Conservation (phyloP, 2,113 vertebrate genomes). For the Microcebus griseorufus region DNA sequence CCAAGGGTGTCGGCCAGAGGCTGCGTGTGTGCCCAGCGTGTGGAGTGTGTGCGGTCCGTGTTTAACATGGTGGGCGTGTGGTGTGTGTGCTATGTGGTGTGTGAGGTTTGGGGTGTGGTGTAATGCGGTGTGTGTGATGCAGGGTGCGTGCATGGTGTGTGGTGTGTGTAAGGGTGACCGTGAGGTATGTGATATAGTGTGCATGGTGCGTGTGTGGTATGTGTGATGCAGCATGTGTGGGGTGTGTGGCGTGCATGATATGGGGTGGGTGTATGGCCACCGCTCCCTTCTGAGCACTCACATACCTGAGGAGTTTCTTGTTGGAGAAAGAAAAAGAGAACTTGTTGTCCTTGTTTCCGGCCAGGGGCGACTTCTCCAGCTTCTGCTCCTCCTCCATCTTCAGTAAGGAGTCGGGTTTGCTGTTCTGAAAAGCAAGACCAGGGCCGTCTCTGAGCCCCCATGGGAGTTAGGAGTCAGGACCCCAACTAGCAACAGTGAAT, state of each 20-base stretch:
- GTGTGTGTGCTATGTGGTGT: neutral
- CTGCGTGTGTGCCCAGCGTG: neutral
- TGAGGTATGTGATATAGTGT: too few relatives aligned
- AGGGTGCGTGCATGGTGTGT: neutral
- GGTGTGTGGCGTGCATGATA: neutral
- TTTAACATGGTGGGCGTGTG: fast-evolving
- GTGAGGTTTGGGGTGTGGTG: too few relatives aligned
- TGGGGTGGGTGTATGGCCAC: neutral
- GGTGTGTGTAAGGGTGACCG: neutral
- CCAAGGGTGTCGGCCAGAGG: neutral
- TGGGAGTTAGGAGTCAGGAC: neutral
- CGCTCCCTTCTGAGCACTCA: neutral
- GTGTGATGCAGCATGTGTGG: neutral
- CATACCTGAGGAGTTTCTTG: constrained; percentile 94
- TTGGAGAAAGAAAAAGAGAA: constrained; percentile 97
- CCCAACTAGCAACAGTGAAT: neutral
- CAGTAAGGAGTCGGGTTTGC: constrained; percentile 97
- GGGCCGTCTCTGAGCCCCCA: neutral
- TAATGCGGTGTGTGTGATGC: neutral
- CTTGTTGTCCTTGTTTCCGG: constrained; percentile 93
- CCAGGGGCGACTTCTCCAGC: constrained; percentile 90
- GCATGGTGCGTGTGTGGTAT: too few relatives aligned
- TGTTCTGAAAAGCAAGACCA: constrained; percentile 90
- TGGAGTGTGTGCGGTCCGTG: neutral
- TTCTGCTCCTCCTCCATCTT: constrained; percentile 99